These are phyloP conservation scores for Myiothlypis coronata DNA, from an alignment of 2,797 vertebrate species.

Conservation along the genomic window DNA sequence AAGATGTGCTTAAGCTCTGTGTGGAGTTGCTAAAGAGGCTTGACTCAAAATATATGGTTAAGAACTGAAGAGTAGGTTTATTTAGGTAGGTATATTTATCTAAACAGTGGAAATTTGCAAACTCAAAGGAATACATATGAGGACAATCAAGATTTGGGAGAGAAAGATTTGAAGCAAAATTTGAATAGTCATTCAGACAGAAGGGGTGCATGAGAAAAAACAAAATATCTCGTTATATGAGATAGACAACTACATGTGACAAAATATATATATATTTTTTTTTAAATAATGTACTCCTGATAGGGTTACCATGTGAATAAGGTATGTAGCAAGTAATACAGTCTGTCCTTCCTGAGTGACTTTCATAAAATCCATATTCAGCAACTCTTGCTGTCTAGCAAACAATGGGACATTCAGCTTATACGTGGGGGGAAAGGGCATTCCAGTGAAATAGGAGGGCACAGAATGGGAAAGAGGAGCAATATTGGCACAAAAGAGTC, in stretches of 20 bases:
- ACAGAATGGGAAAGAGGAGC: slow-evolving; percentile 60
- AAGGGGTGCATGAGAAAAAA: not conserved
- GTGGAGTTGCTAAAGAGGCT: not conserved
- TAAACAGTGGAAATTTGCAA: not conserved
- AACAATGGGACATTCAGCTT: slow-evolving; percentile 71
- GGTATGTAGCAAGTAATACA: not conserved
- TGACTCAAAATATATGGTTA: not conserved
- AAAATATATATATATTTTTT: not conserved
- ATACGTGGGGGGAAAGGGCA: slow-evolving; percentile 28
- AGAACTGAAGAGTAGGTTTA: not conserved
- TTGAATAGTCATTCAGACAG: not conserved
- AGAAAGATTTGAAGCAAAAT: not conserved
- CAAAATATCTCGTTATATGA: not conserved
- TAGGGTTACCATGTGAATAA: not conserved
- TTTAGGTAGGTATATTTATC: not conserved
- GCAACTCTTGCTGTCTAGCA: slow-evolving; percentile 45
- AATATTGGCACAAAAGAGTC: slow-evolving; percentile 62
- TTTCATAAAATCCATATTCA: slow-evolving; percentile 67
- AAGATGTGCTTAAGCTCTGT: not conserved
- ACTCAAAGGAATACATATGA: not conserved
- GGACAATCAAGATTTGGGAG: not conserved
- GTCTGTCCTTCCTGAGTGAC: slow-evolving; percentile 40
- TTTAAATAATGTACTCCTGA: not conserved
- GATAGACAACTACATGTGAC: not conserved
- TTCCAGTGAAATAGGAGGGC: slow-evolving; percentile 45